Percentiles rank a stretch among this genome's conserved stretches.
phyloP scores from a whole-genome alignment of 2,113 vertebrate species.

The Micronycteris hirsuta region DNA sequence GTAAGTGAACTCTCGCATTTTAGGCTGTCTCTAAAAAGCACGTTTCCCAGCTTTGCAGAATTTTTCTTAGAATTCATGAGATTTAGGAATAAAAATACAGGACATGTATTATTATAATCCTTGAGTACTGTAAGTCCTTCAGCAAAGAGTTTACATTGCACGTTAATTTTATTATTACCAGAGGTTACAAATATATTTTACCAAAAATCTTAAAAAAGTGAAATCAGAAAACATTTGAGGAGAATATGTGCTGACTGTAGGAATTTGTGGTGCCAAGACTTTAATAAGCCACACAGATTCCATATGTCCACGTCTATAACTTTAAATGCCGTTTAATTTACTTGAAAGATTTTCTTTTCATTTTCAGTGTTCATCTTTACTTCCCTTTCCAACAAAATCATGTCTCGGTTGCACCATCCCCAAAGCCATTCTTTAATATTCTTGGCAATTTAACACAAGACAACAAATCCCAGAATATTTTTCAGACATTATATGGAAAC shows the following conservation, averaged over 20 bases:
- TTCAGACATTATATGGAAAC: constrained; percentile 19
- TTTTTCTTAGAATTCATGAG: neutral
- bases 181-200: neutral
- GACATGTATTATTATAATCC: neutral
- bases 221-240: neutral
- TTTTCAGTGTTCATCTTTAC: neutral
- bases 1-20: neutral
- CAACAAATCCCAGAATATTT: constrained; percentile 21
- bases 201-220: neutral
- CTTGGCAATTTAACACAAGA: neutral
- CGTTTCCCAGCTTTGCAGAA: neutral
- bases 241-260: neutral
- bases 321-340: neutral
- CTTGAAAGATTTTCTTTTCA: neutral
- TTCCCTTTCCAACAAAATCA: neutral
- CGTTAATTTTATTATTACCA: neutral
- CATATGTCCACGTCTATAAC: neutral
- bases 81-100: neutral
- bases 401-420: neutral
- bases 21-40: neutral
- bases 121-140: neutral
- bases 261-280: neutral
- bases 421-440: neutral
- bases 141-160: neutral
- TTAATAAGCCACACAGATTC: neutral